Evolutionary conservation across 1,140 invertebrate species (phyloP).

Genomic region (Drosophila nigromelanica): DNA sequence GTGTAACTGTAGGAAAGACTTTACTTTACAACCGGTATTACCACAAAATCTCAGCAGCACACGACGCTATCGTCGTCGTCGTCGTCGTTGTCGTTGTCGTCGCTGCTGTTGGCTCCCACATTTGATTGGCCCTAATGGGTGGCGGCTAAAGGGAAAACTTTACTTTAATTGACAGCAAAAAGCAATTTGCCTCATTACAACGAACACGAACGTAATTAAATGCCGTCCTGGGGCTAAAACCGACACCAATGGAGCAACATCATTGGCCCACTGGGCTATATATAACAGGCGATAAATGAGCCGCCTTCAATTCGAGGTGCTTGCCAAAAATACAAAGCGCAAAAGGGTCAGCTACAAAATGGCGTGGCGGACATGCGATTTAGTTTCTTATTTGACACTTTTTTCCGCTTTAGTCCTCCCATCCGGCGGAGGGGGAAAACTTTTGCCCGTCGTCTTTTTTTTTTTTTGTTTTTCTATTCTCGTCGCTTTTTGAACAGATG

Average conservation of each 20-base stretch:
- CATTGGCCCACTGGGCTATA: conserved; percentile 33
- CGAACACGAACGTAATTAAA: conserved; percentile 80
- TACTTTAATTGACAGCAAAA: conserved; percentile 81
- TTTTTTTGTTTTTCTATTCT: background rate
- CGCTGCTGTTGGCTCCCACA: conserved; percentile 20
- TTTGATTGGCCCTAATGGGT: conserved; percentile 68
- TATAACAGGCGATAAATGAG: conserved; percentile 19
- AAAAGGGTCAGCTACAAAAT: conserved; percentile 46
- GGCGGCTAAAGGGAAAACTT: conserved; percentile 69
- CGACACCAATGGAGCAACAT: conserved; percentile 57
- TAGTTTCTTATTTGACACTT: conserved; percentile 83
- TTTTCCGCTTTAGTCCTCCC: conserved; percentile 47
- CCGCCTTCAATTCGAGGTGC: conserved; percentile 32
- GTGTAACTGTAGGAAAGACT: conserved; percentile 23
- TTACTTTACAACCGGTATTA: conserved; percentile 63
- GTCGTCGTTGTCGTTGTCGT: too few species aligned
- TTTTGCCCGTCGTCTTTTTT: background rate
- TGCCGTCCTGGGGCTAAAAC: conserved; percentile 56
- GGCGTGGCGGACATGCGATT: conserved; percentile 69
- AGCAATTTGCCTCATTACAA: conserved; percentile 79
- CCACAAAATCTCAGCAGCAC: conserved; percentile 51
- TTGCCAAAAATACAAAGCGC: conserved; percentile 32
- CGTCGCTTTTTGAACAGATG: conserved; percentile 7
- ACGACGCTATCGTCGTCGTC: conserved; percentile 16
- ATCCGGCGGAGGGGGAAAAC: conserved; percentile 6